These are phyloP conservation scores for Lates japonicus DNA, from an alignment of 2,797 vertebrate species.

Conservation along the genomic window DNA sequence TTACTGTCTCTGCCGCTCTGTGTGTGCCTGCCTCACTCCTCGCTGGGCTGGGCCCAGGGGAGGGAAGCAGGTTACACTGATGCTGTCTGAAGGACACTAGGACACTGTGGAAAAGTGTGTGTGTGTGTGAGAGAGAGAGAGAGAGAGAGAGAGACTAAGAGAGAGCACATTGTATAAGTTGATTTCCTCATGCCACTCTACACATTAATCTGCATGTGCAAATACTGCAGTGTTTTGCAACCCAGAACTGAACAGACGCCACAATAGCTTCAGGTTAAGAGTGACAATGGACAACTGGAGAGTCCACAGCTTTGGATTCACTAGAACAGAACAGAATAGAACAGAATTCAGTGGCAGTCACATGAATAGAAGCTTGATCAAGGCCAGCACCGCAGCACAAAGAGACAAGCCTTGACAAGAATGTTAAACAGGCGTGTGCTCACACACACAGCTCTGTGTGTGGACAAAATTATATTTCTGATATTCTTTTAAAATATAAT, in stretches of 20 bases:
- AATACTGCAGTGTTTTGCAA: background rate
- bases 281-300: conserved; percentile 19
- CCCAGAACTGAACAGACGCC: background rate
- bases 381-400: conserved; percentile 34
- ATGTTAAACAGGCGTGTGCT: conserved; percentile 41
- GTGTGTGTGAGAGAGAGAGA: conserved; percentile 22
- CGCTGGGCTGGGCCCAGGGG: conserved; percentile 59
- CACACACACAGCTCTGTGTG: background rate
- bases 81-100: conserved; percentile 77
- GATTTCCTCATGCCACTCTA: background rate
- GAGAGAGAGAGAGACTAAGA: background rate
- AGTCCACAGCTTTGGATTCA: conserved; percentile 28
- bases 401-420: conserved; percentile 31
- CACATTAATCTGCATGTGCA: background rate
- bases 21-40: conserved; percentile 43
- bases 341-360: conserved; percentile 15
- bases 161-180: conserved; percentile 9
- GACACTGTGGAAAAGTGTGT: conserved; percentile 36
- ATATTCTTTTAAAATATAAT: background rate
- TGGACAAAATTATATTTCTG: conserved; percentile 4
- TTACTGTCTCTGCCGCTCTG: conserved; percentile 48
- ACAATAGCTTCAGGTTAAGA: conserved; percentile 17
- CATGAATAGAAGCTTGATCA: conserved; percentile 45
- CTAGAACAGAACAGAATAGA: background rate
- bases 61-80: conserved; percentile 66